Conservation (phyloP, 2,113 vertebrate genomes). For the Desmodus rotundus region DNA sequence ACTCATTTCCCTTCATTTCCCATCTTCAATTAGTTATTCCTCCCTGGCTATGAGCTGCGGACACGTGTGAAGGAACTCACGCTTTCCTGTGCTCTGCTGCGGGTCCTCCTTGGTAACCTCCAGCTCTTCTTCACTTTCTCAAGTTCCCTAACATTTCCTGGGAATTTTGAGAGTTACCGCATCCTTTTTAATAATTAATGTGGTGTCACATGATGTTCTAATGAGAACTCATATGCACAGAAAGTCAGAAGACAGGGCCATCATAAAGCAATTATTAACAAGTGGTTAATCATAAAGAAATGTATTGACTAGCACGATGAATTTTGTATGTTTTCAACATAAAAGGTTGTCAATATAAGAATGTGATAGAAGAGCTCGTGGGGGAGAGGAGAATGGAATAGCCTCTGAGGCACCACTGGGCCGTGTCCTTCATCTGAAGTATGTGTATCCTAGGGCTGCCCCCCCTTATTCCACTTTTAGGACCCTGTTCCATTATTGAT, state of each 20-base stretch:
- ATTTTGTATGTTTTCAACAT: not conserved
- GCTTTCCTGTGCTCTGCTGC: not conserved
- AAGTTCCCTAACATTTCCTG: not conserved
- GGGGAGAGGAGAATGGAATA: not conserved
- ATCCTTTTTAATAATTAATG: constrained; percentile 30
- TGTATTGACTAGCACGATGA: not conserved
- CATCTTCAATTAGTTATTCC: not conserved
- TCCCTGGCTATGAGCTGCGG: not conserved
- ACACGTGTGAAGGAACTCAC: not conserved
- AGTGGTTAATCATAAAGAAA: not conserved
- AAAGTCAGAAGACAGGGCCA: not conserved
- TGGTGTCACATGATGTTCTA: constrained; percentile 38
- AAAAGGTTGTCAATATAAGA: not conserved
- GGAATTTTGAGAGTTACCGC: constrained; percentile 26
- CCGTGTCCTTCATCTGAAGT: not conserved
- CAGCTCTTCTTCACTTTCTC: not conserved
- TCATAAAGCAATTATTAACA: not conserved
- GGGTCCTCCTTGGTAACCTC: not conserved
- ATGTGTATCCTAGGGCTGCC: not conserved
- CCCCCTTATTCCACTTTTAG: not conserved
- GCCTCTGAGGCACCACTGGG: not conserved
- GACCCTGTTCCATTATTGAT: not conserved
- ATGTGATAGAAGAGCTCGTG: not conserved
- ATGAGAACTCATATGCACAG: not conserved
- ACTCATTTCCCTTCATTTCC: constrained; percentile 24